phyloP scores from a whole-genome alignment of 2,888 invertebrate species.

The Rhagonycha lutea region DNA sequence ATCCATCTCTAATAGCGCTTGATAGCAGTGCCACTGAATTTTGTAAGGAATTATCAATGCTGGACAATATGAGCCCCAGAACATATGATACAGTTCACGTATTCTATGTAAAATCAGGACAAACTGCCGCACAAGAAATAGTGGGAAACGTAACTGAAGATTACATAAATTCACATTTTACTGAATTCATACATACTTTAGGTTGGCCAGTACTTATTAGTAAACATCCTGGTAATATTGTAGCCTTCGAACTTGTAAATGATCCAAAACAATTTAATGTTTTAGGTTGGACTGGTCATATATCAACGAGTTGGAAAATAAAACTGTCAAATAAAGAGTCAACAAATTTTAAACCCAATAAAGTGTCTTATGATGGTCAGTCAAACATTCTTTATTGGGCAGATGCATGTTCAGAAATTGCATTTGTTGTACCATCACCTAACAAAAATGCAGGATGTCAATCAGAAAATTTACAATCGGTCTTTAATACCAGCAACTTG shows the following conservation, averaged over 20 bases:
- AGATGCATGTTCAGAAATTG: conserved; percentile 91
- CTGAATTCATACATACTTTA: conserved; percentile 69
- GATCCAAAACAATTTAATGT: not conserved
- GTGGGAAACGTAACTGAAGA: conserved; percentile 70
- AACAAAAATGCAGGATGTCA: conserved; percentile 41
- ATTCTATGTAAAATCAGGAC: conserved; percentile 90
- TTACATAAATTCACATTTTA: conserved; percentile 58
- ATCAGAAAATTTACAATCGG: conserved; percentile 36
- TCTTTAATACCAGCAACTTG: conserved; percentile 44
- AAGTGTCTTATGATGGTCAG: conserved; percentile 80
- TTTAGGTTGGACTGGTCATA: conserved; percentile 84
- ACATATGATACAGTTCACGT: conserved; percentile 92
- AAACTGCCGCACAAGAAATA: conserved; percentile 77
- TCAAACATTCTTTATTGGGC: conserved; percentile 93
- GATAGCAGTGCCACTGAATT: conserved; percentile 75
- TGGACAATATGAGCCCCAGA: conserved; percentile 87
- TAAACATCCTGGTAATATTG: conserved; percentile 74
- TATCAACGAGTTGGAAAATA: conserved; percentile 78
- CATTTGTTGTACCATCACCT: conserved; percentile 85
- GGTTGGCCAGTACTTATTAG: conserved; percentile 87
- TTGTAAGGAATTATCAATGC: conserved; percentile 73
- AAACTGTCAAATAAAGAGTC: conserved; percentile 28
- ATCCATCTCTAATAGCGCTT: conserved; percentile 69
- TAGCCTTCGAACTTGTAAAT: not conserved
- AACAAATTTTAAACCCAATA: conserved; percentile 57